Base-by-base conservation (phyloP, 2,113 vertebrate species). In the Sebastes schlegelii region DNA sequence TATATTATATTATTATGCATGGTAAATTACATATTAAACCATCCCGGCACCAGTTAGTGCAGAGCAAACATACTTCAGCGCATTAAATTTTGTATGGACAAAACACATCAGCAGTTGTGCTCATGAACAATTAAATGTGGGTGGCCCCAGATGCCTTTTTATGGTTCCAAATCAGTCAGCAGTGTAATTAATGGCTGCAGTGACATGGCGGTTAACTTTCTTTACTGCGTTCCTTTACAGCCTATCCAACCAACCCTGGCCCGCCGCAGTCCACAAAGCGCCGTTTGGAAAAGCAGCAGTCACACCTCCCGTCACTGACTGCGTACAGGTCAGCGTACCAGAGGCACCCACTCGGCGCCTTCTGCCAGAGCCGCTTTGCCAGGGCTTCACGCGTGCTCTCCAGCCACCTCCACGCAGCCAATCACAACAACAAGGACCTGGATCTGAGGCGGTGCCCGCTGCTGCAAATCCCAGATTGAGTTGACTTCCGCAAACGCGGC, bases 161-260 rank as follows among this genome's bases (percentile, higher is more conserved):
- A 86, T 82, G 79, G 89, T 86, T 88, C 82, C 77, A 87, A 84
- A 86, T 90, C 87, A 91, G 82, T 91, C 91, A 91, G 46, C 75
- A 26, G 72, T 71, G 76, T 88, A 92, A 92, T 91, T 89, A 89
- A 92, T 92, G 77, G 77, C 78, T 75, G 57, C 78, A 76, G 80
- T 80, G 86, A 84, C 64, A 72, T 74, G 85, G 65, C 84, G 79
- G 80, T 88, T 91, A 84, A 83, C 64, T 63, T 80, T 68, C 58
- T 77, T 45, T 82, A 48, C 43, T 86, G 40, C 60, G 61, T 64
- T 85, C 48, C 49, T 86, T 83, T 63, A 58, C 92, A 96, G 96
- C 83, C 23, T 94, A 96, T 76, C 95, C 95, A 16, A 97, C 94
- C 26, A 95, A 95, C 86, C 95, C 94, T 0, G 95, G 96, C n/a